Conservation (phyloP, 2,113 vertebrate species). For the Edolisoma coerulescens region DNA sequence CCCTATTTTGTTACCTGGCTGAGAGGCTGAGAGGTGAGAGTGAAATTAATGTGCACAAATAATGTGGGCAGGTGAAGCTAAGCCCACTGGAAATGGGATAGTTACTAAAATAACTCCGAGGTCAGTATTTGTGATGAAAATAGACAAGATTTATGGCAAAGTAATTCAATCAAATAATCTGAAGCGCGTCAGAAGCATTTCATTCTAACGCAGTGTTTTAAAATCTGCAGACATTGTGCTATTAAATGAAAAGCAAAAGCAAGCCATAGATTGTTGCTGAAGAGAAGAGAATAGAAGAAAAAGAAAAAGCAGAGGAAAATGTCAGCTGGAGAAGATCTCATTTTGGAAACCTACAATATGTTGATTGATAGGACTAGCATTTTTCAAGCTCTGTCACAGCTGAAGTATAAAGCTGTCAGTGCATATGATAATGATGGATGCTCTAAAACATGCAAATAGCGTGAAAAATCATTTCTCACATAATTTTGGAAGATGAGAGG, state of each 20-base stretch:
- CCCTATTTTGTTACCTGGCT: background rate
- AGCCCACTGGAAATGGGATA: background rate
- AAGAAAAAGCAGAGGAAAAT: slow-evolving; percentile 16
- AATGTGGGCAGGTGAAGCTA: background rate
- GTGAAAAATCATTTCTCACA: slow-evolving; percentile 63
- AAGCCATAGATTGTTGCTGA: slow-evolving; percentile 1
- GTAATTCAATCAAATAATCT: slow-evolving; percentile 36
- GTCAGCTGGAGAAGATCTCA: slow-evolving; percentile 23
- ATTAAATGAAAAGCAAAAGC: slow-evolving; percentile 45
- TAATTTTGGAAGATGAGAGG: slow-evolving; percentile 69
- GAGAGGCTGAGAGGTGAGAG: background rate
- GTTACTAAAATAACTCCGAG: slow-evolving; percentile 14
- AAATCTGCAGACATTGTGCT: background rate
- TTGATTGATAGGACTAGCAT: slow-evolving; percentile 67
- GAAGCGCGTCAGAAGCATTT: background rate
- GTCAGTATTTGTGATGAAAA: slow-evolving; percentile 38
- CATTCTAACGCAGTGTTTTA: background rate
- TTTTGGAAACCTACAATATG: slow-evolving; percentile 54
- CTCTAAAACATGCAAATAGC: slow-evolving; percentile 69
- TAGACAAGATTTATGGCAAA: slow-evolving; percentile 3
- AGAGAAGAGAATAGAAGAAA: slow-evolving; percentile 37
- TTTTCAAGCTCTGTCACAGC: slow-evolving; percentile 70
- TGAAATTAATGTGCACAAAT: background rate
- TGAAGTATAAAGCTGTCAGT: slow-evolving; percentile 68
- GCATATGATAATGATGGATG: slow-evolving; percentile 68